Evolutionary conservation across 2,888 invertebrate genomes (phyloP).

Genomic region (Lepas anatifera): DNA sequence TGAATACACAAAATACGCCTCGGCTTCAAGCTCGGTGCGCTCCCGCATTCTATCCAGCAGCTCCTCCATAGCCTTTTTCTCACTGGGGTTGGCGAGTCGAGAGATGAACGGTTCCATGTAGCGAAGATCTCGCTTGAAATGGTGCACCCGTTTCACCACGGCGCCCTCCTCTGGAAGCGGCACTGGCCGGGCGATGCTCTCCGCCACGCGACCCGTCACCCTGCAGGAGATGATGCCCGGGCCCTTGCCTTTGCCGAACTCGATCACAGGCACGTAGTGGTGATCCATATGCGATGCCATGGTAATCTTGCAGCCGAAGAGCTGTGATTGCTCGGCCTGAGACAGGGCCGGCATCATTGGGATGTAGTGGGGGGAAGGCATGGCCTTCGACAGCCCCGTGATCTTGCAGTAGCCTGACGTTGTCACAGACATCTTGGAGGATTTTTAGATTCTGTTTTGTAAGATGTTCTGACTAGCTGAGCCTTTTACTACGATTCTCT

Average conservation of each 20-base stretch:
- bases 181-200: not conserved
- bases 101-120: conserved; percentile 7
- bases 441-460: too few relatives aligned
- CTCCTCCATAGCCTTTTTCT: conserved; percentile 15
- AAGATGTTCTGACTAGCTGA: too few relatives aligned
- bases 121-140: not conserved
- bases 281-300: conserved; percentile 38
- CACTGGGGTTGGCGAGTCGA: not conserved
- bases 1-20: conserved; percentile 20
- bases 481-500: too few relatives aligned
- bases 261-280: conserved; percentile 28
- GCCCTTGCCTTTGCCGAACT: conserved; percentile 22
- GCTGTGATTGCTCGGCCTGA: conserved; percentile 3
- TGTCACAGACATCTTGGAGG: not conserved
- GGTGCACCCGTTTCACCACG: not conserved
- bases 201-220: not conserved
- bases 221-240: not conserved
- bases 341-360: conserved; percentile 10
- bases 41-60: conserved; percentile 21
- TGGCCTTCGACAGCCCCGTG: conserved; percentile 10
- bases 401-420: conserved; percentile 9
- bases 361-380: not conserved
- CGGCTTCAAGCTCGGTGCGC: conserved; percentile 17
- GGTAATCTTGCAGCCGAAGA: conserved; percentile 50
- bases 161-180: conserved; percentile 1